These are phyloP conservation scores for Polyergus mexicanus DNA, from an alignment of 1,140 invertebrate species.

Conservation along the genomic window DNA sequence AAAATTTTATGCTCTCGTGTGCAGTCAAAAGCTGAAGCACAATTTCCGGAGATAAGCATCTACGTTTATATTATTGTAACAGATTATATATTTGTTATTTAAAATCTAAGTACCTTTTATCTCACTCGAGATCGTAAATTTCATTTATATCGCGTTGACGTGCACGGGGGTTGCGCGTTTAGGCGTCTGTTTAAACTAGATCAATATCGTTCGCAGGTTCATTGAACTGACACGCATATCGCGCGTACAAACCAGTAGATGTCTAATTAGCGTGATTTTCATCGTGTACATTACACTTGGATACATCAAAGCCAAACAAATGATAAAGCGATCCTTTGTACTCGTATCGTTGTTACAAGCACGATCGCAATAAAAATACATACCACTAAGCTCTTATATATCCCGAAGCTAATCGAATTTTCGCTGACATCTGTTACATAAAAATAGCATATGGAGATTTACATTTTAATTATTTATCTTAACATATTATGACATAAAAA, in stretches of 20 bases:
- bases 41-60: background rate
- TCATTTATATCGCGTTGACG: background rate
- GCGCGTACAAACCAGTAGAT: background rate
- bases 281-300: background rate
- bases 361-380: background rate
- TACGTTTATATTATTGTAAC: background rate
- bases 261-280: slow-evolving; percentile 27
- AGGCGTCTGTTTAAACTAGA: slow-evolving; percentile 6
- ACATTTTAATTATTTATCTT: background rate
- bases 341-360: slow-evolving; percentile 17
- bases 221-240: slow-evolving; percentile 16
- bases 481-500: background rate
- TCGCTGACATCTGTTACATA: background rate
- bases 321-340: slow-evolving; percentile 26
- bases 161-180: background rate
- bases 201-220: slow-evolving; percentile 44
- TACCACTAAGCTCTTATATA: background rate
- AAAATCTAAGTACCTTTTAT: background rate
- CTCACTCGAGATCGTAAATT: background rate
- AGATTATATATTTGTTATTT: background rate
- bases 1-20: background rate
- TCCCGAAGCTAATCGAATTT: background rate
- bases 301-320: background rate
- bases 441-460: background rate
- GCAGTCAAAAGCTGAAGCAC: background rate